A percentile compares a stretch with the other conserved stretches of the same genome.
Evolutionary conservation across 2,113 vertebrate genomes (phyloP).

Genomic region (Suncus etruscus): DNA sequence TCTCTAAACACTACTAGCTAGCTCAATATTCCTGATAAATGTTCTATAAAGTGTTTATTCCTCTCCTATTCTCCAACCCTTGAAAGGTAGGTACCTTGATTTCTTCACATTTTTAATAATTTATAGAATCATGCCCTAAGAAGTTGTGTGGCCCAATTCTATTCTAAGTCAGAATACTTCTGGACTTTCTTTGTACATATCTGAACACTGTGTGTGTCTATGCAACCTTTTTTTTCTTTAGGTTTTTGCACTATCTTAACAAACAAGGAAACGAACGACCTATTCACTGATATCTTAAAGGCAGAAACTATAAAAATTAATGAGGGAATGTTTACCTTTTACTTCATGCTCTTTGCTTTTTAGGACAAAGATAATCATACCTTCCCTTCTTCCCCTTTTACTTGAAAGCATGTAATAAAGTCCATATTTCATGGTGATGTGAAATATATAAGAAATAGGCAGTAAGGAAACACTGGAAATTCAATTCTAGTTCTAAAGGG

Average conservation of each 20-base stretch:
- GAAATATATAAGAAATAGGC: slow-evolving; percentile 12
- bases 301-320: neutral
- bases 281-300: neutral
- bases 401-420: slow-evolving; percentile 41
- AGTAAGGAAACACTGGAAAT: slow-evolving; percentile 59
- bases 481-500: slow-evolving; percentile 74
- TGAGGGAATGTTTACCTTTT: neutral
- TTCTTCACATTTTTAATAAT: neutral
- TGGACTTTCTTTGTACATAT: slow-evolving; percentile 16
- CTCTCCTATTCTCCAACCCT: neutral
- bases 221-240: neutral
- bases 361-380: neutral
- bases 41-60: neutral
- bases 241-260: neutral
- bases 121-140: neutral
- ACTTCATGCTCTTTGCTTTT: neutral
- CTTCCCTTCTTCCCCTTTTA: neutral
- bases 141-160: neutral
- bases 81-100: neutral
- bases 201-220: neutral
- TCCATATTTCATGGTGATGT: neutral
- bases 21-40: slow-evolving; percentile 22
- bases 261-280: neutral
- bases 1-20: slow-evolving; percentile 37
- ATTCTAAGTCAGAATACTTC: slow-evolving; percentile 1